A percentile compares a stretch with the other conserved stretches of the same genome.
Conservation (phyloP, 1,140 invertebrate genomes). For the Bombus picipes region DNA sequence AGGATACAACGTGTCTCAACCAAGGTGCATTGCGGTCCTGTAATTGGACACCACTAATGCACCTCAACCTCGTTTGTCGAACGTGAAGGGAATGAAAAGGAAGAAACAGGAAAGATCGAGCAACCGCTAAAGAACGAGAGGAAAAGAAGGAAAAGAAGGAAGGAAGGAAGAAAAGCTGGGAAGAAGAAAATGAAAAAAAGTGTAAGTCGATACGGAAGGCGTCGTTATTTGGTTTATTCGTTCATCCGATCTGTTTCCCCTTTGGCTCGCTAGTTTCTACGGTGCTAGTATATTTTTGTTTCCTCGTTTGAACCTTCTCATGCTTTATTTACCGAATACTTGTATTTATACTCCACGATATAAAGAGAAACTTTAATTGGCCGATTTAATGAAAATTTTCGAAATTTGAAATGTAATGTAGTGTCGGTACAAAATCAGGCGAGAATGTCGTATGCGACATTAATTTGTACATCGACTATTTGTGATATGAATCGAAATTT, state of each 20-base stretch:
- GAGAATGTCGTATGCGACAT: too few relatives aligned
- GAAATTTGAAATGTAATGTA: too few relatives aligned
- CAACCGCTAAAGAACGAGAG: not conserved
- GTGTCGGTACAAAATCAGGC: too few relatives aligned
- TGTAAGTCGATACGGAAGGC: constrained; percentile 39
- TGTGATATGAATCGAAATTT: too few relatives aligned
- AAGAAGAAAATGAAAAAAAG: constrained; percentile 10
- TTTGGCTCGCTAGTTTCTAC: not conserved
- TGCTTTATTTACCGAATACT: not conserved
- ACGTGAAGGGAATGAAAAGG: constrained; percentile 67
- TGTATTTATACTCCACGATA: not conserved
- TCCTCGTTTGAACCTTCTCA: not conserved
- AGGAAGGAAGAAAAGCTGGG: not conserved
- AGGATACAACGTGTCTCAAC: constrained; percentile 43
- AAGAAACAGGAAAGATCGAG: constrained; percentile 7
- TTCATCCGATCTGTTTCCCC: constrained; percentile 47
- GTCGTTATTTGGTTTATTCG: constrained; percentile 62
- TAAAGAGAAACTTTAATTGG: not conserved
- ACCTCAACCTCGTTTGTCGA: constrained; percentile 57
- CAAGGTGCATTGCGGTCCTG: constrained; percentile 39
- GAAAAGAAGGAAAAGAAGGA: not conserved
- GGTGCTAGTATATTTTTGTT: not conserved
- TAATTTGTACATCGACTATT: too few relatives aligned
- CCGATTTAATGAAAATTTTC: not conserved
- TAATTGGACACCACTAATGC: constrained; percentile 70